Conservation (phyloP, 2,888 invertebrate species). For the Malacosoma neustria region DNA sequence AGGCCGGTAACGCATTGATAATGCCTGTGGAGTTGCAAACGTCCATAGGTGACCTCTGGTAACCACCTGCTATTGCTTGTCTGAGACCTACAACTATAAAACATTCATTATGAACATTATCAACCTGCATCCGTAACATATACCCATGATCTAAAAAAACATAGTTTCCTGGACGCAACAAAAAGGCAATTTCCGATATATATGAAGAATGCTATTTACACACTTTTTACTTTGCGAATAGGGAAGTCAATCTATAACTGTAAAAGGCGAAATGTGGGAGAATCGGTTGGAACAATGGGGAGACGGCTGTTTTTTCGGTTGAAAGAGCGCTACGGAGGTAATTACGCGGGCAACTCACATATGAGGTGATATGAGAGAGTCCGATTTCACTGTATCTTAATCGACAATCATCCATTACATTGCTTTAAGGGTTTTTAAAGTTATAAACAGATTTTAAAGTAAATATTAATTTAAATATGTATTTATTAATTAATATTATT, state of each 20-base stretch:
- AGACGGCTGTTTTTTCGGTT: slow-evolving; percentile 61
- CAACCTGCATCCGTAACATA: slow-evolving; percentile 4
- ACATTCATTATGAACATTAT: no score
- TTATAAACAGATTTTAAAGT: no score
- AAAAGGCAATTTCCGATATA: slow-evolving; percentile 33
- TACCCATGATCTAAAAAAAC: slow-evolving; percentile 35
- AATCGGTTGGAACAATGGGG: slow-evolving; percentile 57
- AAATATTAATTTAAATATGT: no score
- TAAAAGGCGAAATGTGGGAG: slow-evolving; percentile 71
- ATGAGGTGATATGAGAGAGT: slow-evolving; percentile 38
- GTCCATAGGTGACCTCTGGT: background rate
- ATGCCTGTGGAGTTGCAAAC: background rate
- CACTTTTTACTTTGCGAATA: slow-evolving; percentile 53
- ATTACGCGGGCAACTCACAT: slow-evolving; percentile 52
- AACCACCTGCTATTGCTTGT: background rate
- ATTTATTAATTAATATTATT: no score
- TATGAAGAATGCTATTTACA: slow-evolving; percentile 62
- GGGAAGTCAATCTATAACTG: slow-evolving; percentile 66
- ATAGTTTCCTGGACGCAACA: slow-evolving; percentile 32
- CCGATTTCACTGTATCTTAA: slow-evolving; percentile 14
- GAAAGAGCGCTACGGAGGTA: slow-evolving; percentile 65
- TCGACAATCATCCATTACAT: no score
- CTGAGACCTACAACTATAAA: background rate
- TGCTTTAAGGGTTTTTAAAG: no score
- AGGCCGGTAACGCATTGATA: background rate